phyloP scores from a whole-genome alignment of 2,113 vertebrate genomes.

The Bujurquina vittata region DNA sequence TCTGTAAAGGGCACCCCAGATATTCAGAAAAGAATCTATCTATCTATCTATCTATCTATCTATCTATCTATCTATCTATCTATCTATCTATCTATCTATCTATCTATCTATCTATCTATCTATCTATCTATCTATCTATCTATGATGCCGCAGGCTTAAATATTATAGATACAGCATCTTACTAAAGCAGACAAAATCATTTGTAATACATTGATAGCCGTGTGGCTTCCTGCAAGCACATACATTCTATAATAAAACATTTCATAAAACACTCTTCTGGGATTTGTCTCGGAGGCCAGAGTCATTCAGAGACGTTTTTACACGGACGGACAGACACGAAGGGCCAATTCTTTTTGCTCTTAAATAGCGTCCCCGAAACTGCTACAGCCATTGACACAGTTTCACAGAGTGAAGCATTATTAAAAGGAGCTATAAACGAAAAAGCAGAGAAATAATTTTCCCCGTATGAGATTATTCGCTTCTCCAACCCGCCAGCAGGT shows the following conservation, averaged over 20 bases:
- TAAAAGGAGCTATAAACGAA: background rate
- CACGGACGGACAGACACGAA: background rate
- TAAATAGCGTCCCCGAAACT: background rate
- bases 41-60: too few species aligned
- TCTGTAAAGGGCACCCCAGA: too few species aligned
- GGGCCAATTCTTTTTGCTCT: background rate
- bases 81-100: too few species aligned
- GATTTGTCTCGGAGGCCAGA: background rate
- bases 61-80: too few species aligned
- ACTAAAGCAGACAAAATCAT: background rate
- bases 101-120: too few species aligned
- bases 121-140: too few species aligned
- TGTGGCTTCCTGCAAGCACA: background rate
- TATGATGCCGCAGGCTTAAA: too few species aligned
- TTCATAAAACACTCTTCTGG: background rate
- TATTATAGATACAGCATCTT: too few species aligned
- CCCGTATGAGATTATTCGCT: fast-evolving
- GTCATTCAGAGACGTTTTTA: background rate
- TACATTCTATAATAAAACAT: background rate
- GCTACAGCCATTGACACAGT: background rate
- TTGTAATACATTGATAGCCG: fast-evolving
- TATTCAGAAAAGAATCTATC: too few species aligned
- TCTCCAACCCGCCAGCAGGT: background rate
- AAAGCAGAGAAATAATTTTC: background rate
- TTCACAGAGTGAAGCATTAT: background rate